Conservation (phyloP, 2,797 vertebrate genomes). For the Coranthus polyacanthus region DNA sequence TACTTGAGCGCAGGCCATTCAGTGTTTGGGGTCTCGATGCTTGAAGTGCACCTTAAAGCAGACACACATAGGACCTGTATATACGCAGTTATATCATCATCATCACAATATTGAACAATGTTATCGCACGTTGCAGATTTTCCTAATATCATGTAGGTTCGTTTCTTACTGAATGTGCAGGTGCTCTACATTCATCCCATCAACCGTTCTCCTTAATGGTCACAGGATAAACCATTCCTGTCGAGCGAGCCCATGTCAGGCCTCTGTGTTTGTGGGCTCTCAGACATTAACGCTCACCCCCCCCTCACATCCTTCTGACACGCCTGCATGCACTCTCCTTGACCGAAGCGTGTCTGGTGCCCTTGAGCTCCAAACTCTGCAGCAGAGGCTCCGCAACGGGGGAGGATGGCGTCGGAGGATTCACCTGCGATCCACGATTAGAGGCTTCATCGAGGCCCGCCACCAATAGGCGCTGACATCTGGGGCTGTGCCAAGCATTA, state of each 20-base stretch:
- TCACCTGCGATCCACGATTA: slow-evolving; percentile 66
- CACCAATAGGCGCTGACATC: slow-evolving; percentile 75
- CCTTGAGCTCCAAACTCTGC: slow-evolving; percentile 73
- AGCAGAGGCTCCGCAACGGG: slow-evolving; percentile 34
- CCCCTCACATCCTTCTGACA: slow-evolving; percentile 57
- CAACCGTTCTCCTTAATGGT: background rate
- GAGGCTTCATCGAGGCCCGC: slow-evolving; percentile 58
- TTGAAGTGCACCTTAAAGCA: too few species aligned
- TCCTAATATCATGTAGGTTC: too few species aligned
- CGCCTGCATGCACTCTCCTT: slow-evolving; percentile 65
- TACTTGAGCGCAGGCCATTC: too few species aligned
- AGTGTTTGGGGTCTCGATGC: too few species aligned
- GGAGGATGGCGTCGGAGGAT: slow-evolving; percentile 53
- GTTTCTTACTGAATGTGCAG: too few species aligned
- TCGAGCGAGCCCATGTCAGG: slow-evolving; percentile 47
- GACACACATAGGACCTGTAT: too few species aligned
- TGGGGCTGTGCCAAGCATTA: slow-evolving; percentile 57
- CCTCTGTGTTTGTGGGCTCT: slow-evolving; percentile 31
- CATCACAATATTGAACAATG: background rate
- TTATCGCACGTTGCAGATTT: too few species aligned
- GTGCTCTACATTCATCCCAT: background rate
- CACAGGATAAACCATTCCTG: slow-evolving; percentile 6
- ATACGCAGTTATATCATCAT: too few species aligned
- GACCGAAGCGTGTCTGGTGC: slow-evolving; percentile 70
- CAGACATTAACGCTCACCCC: slow-evolving; percentile 49